phyloP scores from a whole-genome alignment of 1,140 invertebrate genomes.

The Musca vetustissima region DNA sequence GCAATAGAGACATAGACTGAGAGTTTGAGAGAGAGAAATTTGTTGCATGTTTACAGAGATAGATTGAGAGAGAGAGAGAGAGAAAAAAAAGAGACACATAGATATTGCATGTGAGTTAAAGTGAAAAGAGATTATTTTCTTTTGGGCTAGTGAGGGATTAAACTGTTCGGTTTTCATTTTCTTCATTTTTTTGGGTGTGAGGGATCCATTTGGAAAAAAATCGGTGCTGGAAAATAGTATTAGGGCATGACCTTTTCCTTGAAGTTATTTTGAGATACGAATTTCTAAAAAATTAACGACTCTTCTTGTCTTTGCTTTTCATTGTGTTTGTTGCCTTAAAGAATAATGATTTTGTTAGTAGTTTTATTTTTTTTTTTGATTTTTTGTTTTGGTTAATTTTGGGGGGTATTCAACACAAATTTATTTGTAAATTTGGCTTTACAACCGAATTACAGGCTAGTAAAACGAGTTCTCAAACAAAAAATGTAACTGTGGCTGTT shows the following conservation, averaged over 20 bases:
- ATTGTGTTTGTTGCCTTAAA: conserved; percentile 3
- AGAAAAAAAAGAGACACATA: too few relatives aligned
- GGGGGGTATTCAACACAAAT: conserved; percentile 11
- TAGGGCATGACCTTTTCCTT: not conserved
- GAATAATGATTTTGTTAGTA: not conserved
- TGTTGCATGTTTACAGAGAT: too few relatives aligned
- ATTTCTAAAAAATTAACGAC: conserved; percentile 50
- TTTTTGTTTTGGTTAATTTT: not conserved
- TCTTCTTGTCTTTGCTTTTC: conserved; percentile 16
- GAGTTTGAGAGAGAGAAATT: too few relatives aligned
- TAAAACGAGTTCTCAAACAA: conserved; percentile 50
- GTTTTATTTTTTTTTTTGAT: not conserved
- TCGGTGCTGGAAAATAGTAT: not conserved
- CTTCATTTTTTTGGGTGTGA: not conserved
- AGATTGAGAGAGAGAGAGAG: too few relatives aligned
- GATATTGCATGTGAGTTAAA: not conserved
- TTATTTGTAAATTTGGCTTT: conserved; percentile 50
- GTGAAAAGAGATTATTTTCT: conserved; percentile 15
- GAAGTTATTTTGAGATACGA: conserved; percentile 34
- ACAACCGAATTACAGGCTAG: conserved; percentile 56
- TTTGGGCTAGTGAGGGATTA: not conserved
- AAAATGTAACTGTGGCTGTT: too few relatives aligned
- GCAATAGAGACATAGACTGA: too few relatives aligned
- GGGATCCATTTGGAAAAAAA: not conserved
- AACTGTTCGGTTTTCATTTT: conserved; percentile 14